Evolutionary conservation across 2,113 vertebrate species (phyloP), one percentile per base, ranked within the genome.

Genomic region (Castor canadensis): DNA sequence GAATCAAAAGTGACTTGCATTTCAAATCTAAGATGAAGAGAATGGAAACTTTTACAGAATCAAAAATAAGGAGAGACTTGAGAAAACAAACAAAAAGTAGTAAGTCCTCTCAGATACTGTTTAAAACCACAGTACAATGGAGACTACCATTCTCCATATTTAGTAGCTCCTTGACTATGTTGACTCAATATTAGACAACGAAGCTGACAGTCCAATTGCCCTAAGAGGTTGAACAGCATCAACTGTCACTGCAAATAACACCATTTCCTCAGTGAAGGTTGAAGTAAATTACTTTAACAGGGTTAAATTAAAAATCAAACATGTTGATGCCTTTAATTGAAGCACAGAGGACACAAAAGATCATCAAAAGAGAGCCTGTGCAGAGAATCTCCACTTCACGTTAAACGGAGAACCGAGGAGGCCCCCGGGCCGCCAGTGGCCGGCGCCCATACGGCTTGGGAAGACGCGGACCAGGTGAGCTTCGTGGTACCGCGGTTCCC

Each of bases 271-370:
- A 89, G 87, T 43, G 73, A 96, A 75, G 96, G 96, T 91, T 97
- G 71, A 89, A 87, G 87, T 96, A 93, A 96, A 95, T 97, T 97
- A 95, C 77, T 92, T 93, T 97, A 98, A 98, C 95, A 97, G 94
- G 96, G 73, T 89, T 95, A 97, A 97, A 93, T 93, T 97, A 98
- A 98, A 98, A 98, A 95, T 97, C 93, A 98, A 96, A 96, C 62
- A 92, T 79, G 52, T 95, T 97, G 95, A 95, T 97, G 96, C 91
- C 93, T 96, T 97, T 98, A 95, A 97, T 96, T 75, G 94, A 97
- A 64, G 45, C 82, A 91, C 24, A 73, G 95, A 96, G 85, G 93
- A 96, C 96, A 98, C 40, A 94, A 98, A 97, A 69, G 82, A 95
- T 24, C 19, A 96, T 91, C 94, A n/a, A n/a, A n/a, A n/a, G n/a